Evolutionary conservation across 2,113 vertebrate genomes (phyloP), one percentile per base, ranked within the genome.

Genomic region (Atlantisia rogersi): DNA sequence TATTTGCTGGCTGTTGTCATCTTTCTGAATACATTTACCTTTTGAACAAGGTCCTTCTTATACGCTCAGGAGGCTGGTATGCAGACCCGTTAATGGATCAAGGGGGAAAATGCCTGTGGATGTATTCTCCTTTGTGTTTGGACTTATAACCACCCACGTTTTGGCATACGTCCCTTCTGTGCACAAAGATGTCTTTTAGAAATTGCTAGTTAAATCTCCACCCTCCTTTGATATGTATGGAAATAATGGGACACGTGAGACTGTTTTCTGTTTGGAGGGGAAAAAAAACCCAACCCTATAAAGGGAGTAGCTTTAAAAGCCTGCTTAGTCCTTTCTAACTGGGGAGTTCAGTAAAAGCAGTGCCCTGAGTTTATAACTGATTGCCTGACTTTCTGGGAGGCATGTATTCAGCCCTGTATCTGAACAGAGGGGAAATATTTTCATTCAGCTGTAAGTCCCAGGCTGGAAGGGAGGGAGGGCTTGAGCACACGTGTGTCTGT

Each of bases 111-210:
- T 97, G 95, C 96, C 92, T 96, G 92, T 95, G 92, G 96, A 96
- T 95, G 92, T 96, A 94, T 96, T 95, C 88, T 82, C 83, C 94
- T 97, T 96, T 96, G 96, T 96, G 94, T 94, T 86, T 93, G 88
- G 90, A 83, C 92, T 96, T 95, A 96, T 73, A 96, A 89, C 96
- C 96, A 96, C 96, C 96, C 96, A 96, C 96, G 25, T 91, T 94
- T 91, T 97, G 96, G 96, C 96, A 96, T 92, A 81, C 83, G 44
- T 95, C 96, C 96, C 95, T 95, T 87, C 95, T 91, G 65, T 85
- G 94, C 95, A 97, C 96, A 97, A 97, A 96, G 96, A 96, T 93
- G 94, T 86, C 96, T 97, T 96, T 97, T 94, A 97, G 96, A 90
- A 96, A 95, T 93, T 11, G 15, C 91, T 93, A 64, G 86, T 95